These are phyloP conservation scores for Phenganax subtilis DNA, from an alignment of 92 coral and sea anemone genomes.

Conservation along the genomic window DNA sequence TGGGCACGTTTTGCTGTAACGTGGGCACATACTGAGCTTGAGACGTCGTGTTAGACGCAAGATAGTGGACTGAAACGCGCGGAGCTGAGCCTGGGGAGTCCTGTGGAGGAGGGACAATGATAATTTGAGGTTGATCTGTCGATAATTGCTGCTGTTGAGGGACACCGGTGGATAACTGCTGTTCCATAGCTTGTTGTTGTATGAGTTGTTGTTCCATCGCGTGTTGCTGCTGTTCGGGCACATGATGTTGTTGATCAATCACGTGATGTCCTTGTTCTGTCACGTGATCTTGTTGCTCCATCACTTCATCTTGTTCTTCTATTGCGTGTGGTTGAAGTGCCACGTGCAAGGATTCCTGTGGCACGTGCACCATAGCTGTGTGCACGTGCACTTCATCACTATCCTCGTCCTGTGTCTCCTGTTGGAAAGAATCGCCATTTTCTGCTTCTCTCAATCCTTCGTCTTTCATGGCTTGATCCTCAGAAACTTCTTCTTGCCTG, in stretches of 20 bases:
- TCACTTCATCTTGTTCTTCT: neutral
- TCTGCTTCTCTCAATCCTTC: no score
- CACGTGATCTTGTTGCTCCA: no score
- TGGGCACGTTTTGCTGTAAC: conserved; percentile 23
- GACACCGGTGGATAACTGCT: neutral
- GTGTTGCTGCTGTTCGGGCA: conserved; percentile 17
- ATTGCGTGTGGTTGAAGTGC: neutral
- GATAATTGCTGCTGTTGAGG: neutral
- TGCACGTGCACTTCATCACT: neutral
- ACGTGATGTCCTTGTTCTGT: no score
- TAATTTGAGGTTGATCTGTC: neutral
- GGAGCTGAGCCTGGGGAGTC: conserved; percentile 15
- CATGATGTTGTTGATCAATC: neutral
- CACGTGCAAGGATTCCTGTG: neutral
- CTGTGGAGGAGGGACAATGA: conserved; percentile 17
- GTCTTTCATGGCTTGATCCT: neutral
- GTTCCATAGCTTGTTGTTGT: neutral
- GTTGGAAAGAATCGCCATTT: neutral
- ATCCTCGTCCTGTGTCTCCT: neutral
- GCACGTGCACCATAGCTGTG: neutral
- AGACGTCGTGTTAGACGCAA: conserved; percentile 17
- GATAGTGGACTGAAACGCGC: conserved; percentile 35
- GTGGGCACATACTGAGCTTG: conserved; percentile 26
- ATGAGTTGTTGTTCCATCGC: neutral
- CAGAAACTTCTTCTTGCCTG: neutral